Evolutionary conservation across 1,140 invertebrate genomes (phyloP).

Genomic region (Drusus annulatus): DNA sequence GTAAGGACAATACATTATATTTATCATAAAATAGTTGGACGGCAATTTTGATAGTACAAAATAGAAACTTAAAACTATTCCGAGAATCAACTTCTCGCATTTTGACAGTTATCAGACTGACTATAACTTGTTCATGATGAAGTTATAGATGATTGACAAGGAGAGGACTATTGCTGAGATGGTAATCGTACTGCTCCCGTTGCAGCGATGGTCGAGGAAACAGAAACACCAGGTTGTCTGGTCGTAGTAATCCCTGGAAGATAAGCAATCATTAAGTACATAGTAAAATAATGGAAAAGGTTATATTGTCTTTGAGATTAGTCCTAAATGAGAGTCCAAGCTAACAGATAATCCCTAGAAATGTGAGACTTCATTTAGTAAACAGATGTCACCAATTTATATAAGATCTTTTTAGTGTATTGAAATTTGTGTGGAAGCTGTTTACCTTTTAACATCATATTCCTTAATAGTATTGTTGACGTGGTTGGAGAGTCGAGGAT

Average conservation of each 20-base stretch:
- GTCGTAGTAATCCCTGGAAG: slow-evolving; percentile 85
- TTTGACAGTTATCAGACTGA: background rate
- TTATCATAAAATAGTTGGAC: slow-evolving; percentile 31
- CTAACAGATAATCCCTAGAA: too few relatives aligned
- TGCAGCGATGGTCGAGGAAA: slow-evolving; percentile 92
- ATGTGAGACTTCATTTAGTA: too few relatives aligned
- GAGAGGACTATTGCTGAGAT: slow-evolving; percentile 20
- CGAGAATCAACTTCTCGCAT: background rate
- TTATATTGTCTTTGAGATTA: too few relatives aligned
- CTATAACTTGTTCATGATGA: slow-evolving; percentile 14
- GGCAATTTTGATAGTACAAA: background rate
- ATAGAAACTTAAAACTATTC: background rate
- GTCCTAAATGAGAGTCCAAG: too few relatives aligned
- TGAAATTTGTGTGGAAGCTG: too few relatives aligned
- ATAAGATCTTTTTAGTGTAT: too few relatives aligned
- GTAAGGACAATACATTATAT: too few relatives aligned
- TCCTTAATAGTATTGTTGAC: slow-evolving; percentile 91
- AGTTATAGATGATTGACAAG: background rate
- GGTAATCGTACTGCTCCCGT: slow-evolving; percentile 66
- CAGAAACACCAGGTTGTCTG: slow-evolving; percentile 92
- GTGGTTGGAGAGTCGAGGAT: slow-evolving; percentile 87
- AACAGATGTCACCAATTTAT: too few relatives aligned
- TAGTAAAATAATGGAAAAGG: too few relatives aligned
- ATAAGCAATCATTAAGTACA: background rate
- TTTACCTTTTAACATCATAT: slow-evolving; percentile 85